Evolutionary conservation across 1,140 invertebrate genomes (phyloP), one percentile per base, ranked within the genome.

Genomic region (Saxidomus purpurata): DNA sequence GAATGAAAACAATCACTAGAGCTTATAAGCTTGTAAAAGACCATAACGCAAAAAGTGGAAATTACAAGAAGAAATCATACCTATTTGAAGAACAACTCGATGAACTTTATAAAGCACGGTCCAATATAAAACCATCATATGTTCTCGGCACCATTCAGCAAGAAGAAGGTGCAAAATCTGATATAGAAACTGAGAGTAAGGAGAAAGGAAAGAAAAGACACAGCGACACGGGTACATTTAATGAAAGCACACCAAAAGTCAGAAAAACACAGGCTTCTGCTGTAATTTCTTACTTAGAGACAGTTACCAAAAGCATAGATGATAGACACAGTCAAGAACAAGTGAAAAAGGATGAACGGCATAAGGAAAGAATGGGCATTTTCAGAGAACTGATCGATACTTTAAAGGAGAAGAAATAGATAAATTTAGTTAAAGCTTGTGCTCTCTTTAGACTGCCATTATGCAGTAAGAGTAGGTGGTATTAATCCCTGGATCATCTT

Each of bases 11-110:
- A n/a, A 63, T 83, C 59, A 83, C 59, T n/a, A 43, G 80, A 34
- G 80, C 59, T 38, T 83, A 83, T 28, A 83, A 83, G 59, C 55
- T 40, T 67, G 80, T 83, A 28, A 83, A 83, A 83, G 59, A 83
- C 38, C 55, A 59, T 13, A 83, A 59, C 34, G 25, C 59, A 59
- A 59, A 59, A 59, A 59, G 17, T 22, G 52, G 52, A 59, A 8
- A 59, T 59, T 6, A 59, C 52, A 22, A 59, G 52, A 22, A 59
- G 52, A 22, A 59, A 59, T 59, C 52, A 59, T 59, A 59, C n/a
- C 17, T 59, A 59, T 59, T 59, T 59, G 52, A 59, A 59, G 52
- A 59, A 59, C 52, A 59, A 59, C 52, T 59, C 19, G 52, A 22
- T 59, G 52, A 59, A 59, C 52, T 59, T 59, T 59, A n/a, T 59